phyloP scores from a whole-genome alignment of 2,113 vertebrate genomes.

The Phyllostomus hastatus region DNA sequence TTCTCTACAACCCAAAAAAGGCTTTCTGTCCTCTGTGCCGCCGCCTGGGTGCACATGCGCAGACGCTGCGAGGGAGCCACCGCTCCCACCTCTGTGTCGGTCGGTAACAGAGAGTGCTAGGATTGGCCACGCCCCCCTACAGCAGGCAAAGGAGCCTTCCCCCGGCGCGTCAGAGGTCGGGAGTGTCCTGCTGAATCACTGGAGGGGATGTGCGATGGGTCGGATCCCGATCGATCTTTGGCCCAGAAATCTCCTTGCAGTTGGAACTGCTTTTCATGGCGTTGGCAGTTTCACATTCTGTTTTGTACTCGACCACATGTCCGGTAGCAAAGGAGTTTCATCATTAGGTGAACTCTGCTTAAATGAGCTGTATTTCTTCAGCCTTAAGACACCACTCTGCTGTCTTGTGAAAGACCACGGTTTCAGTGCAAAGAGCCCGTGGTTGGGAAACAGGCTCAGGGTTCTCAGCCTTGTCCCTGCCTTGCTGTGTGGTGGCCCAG shows the following conservation, averaged over 20 bases:
- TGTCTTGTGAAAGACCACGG: constrained; percentile 19
- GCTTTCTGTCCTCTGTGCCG: not conserved
- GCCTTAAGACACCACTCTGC: not conserved
- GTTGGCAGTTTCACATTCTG: not conserved
- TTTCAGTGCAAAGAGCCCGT: not conserved
- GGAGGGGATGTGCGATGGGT: not conserved
- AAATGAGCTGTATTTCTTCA: constrained; percentile 34
- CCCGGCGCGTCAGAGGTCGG: not conserved
- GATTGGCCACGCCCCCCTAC: not conserved
- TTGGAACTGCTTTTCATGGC: not conserved
- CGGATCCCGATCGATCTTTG: not conserved
- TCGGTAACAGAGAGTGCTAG: not conserved
- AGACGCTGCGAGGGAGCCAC: not conserved
- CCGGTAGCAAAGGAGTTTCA: not conserved
- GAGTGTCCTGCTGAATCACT: not conserved
- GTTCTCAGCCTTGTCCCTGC: not conserved
- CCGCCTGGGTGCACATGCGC: too few relatives aligned
- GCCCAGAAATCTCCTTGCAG: not conserved
- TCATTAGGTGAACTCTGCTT: not conserved
- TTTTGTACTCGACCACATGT: not conserved
- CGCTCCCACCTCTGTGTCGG: not conserved
- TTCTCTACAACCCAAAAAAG: not conserved
- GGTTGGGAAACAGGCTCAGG: not conserved
- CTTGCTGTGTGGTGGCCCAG: not conserved
- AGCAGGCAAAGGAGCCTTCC: not conserved